Conservation (phyloP, 2,113 vertebrate genomes). For the Archilochus colubris region DNA sequence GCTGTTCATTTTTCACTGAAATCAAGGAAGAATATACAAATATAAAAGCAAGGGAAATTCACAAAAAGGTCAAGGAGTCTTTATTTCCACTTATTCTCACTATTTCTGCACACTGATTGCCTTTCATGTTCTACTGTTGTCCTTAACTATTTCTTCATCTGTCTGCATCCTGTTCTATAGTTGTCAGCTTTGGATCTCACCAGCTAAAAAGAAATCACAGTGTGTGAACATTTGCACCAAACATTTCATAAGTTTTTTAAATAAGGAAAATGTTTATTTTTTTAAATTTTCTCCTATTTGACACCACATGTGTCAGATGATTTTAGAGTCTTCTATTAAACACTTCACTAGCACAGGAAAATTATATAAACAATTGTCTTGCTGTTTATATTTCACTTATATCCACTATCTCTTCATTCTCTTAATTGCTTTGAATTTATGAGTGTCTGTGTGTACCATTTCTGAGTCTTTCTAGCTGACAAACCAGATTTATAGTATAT, state of each 20-base stretch:
- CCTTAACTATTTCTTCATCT: not conserved
- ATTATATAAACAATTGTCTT: fast-evolving
- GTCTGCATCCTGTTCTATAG: not conserved
- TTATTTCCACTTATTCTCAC: not conserved
- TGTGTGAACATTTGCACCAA: not conserved
- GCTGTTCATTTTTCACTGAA: no score
- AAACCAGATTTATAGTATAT: not conserved
- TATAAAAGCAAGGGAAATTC: no score
- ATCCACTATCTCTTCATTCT: not conserved
- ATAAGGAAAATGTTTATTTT: not conserved
- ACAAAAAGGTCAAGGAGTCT: not conserved
- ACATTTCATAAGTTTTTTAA: fast-evolving
- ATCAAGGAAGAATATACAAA: no score
- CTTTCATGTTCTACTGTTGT: not conserved
- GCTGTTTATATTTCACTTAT: not conserved
- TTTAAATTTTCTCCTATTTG: not conserved
- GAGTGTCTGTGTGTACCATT: not conserved
- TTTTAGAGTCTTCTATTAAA: not conserved
- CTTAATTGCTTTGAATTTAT: not conserved
- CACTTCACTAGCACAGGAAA: not conserved
- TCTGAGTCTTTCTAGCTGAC: not conserved
- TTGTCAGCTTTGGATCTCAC: not conserved
- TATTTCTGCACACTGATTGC: not conserved
- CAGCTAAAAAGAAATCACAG: not conserved
- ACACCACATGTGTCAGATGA: not conserved